Percentiles rank a stretch among this genome's conserved stretches.
Conservation (phyloP, 2,888 invertebrate genomes). For the Tinea pellionella region DNA sequence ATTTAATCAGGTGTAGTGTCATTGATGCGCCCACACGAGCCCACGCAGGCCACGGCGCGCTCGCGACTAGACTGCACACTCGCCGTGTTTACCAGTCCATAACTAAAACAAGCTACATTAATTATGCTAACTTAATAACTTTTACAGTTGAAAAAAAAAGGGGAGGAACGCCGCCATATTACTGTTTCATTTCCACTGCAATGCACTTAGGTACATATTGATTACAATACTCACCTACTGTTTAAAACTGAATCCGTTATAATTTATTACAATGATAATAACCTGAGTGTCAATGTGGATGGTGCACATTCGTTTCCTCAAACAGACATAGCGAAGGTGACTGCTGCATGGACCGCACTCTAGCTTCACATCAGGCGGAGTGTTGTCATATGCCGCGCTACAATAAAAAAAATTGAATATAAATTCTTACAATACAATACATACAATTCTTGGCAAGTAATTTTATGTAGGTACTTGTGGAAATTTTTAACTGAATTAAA, state of each 20-base stretch:
- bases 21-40: slow-evolving; percentile 19
- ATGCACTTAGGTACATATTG: background rate
- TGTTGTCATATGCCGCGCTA: no score
- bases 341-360: no score
- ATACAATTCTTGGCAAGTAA: no score
- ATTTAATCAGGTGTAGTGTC: background rate
- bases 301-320: no score
- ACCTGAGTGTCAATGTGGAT: no score
- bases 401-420: no score
- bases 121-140: slow-evolving; percentile 47
- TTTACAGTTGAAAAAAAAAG: slow-evolving; percentile 51
- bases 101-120: slow-evolving; percentile 38
- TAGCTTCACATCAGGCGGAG: no score
- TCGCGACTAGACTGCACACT: slow-evolving; percentile 13
- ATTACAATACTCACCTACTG: background rate
- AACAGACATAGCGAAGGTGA: no score
- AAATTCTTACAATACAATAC: no score
- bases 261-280: no score
- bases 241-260: background rate
- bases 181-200: slow-evolving; percentile 27
- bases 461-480: no score
- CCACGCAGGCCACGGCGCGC: slow-evolving; percentile 20
- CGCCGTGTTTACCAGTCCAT: slow-evolving; percentile 36
- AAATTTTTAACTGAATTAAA: no score
- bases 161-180: slow-evolving; percentile 34